Evolutionary conservation across 2,888 invertebrate species (phyloP), one percentile per base, ranked within the genome.

Genomic region (Eilema griseolum): DNA sequence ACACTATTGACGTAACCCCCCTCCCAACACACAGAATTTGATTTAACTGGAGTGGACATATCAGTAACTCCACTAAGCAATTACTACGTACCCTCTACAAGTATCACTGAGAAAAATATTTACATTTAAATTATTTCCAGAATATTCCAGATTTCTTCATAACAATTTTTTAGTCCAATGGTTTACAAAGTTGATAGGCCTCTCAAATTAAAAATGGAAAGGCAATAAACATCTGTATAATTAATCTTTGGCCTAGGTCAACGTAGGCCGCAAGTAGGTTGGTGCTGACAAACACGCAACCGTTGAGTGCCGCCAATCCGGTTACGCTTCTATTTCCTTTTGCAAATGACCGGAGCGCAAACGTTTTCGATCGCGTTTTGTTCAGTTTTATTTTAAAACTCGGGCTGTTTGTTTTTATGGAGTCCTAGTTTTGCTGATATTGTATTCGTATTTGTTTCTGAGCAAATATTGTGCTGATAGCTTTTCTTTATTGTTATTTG

Each of bases 271-370:
- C 76, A 78, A 79, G 72, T 79, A 80, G 74, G 72, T 75, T 67
- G 70, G 60, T 31, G 57, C 63, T 67, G 64, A 71, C 79, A 81
- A 77, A 80, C 69, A 81, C 73, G 73, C 75, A 74, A 79, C 56
- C 72, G 70, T 28, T 52, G 72, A 81, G 61, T 69, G 68, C 60
- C 77, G 75, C 67, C 75, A 79, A 79, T 81, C 72, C 61, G 63
- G 81, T 81, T 79, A 81, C 62, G 72, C 66, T 76, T 79, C 81
- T 79, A 81, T 81, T 81, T 81, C 81, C 81, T 77, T 77, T 81
- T 76, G 73, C 69, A 71, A 81, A 81, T 81, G 81, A 77, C 73
- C 76, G 71, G 64, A 57, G 70, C 72, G 73, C 69, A 66, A 79
- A 81, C 79, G 71, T 81, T 74, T 77, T 75, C 75, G 70, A 79